A percentile compares a stretch with the other conserved stretches of the same genome.
phyloP scores from a whole-genome alignment of 1,140 invertebrate genomes.

The Papilio machaon region DNA sequence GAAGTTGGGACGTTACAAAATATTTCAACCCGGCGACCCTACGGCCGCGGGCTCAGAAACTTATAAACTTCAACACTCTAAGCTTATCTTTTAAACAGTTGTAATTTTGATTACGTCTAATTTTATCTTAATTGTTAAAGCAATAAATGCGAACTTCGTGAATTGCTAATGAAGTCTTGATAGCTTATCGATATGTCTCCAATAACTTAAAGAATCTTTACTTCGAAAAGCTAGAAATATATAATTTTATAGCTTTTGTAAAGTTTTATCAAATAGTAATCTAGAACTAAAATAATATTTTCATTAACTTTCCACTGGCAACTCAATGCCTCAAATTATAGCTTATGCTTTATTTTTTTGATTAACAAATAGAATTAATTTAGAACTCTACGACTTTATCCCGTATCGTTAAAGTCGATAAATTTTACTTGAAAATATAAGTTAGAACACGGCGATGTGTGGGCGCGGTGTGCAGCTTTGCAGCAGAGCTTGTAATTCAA shows the following conservation, averaged over 20 bases:
- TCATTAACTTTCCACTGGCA: neutral
- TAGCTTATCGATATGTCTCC: neutral
- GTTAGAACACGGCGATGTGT: neutral
- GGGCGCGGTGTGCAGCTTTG: neutral
- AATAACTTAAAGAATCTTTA: neutral
- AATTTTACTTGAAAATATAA: neutral
- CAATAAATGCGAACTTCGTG: constrained; percentile 55
- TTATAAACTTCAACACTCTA: constrained; percentile 73
- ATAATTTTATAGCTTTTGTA: neutral
- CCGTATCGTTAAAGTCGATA: too few relatives aligned
- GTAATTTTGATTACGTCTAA: constrained; percentile 77
- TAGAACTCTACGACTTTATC: neutral
- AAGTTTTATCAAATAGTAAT: neutral
- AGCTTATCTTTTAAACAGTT: constrained; percentile 73
- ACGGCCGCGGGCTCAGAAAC: constrained; percentile 53
- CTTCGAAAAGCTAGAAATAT: neutral
- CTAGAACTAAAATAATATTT: neutral
- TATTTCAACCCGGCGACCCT: constrained; percentile 57
- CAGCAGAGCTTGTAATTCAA: constrained; percentile 66
- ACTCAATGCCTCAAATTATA: neutral
- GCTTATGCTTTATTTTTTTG: too few relatives aligned
- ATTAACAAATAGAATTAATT: neutral
- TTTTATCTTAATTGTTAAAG: constrained; percentile 75
- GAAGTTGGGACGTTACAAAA: constrained; percentile 65
- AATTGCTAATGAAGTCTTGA: neutral